Conservation (phyloP, 2,888 invertebrate genomes). For the Anorthoa munda region DNA sequence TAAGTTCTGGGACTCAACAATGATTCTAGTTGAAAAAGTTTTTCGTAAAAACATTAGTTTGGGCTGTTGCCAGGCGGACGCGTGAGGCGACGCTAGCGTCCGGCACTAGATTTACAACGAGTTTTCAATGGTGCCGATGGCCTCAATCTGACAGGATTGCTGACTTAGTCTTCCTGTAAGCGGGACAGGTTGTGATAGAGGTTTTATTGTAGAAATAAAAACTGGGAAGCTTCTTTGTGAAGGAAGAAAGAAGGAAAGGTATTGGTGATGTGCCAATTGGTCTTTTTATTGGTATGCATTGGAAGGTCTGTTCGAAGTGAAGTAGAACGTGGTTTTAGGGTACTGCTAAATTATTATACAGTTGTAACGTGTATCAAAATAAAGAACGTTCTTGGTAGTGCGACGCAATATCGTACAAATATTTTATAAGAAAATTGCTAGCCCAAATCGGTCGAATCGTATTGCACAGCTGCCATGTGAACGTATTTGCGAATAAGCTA, state of each 20-base stretch:
- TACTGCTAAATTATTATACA: too few relatives aligned
- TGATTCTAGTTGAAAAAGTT: slow-evolving; percentile 56
- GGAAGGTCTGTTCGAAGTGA: not conserved
- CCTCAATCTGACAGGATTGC: slow-evolving; percentile 50
- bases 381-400: too few relatives aligned
- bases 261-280: slow-evolving; percentile 11
- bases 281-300: not conserved
- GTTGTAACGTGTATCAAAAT: too few relatives aligned
- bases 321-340: not conserved
- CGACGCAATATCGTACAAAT: too few relatives aligned
- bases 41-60: slow-evolving; percentile 62
- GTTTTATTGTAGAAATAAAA: slow-evolving; percentile 29
- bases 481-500: too few relatives aligned
- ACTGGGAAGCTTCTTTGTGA: not conserved
- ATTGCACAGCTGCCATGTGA: too few relatives aligned
- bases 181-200: slow-evolving; percentile 18
- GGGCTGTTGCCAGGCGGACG: slow-evolving; percentile 61
- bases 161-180: slow-evolving; percentile 44
- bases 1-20: slow-evolving; percentile 25
- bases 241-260: not conserved
- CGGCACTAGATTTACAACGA: slow-evolving; percentile 58
- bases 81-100: slow-evolving; percentile 57
- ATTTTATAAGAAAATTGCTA: too few relatives aligned
- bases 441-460: too few relatives aligned
- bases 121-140: slow-evolving; percentile 55